Evolutionary conservation across 2,797 vertebrate genomes (phyloP).

Genomic region (Microctenopoma lineatum): DNA sequence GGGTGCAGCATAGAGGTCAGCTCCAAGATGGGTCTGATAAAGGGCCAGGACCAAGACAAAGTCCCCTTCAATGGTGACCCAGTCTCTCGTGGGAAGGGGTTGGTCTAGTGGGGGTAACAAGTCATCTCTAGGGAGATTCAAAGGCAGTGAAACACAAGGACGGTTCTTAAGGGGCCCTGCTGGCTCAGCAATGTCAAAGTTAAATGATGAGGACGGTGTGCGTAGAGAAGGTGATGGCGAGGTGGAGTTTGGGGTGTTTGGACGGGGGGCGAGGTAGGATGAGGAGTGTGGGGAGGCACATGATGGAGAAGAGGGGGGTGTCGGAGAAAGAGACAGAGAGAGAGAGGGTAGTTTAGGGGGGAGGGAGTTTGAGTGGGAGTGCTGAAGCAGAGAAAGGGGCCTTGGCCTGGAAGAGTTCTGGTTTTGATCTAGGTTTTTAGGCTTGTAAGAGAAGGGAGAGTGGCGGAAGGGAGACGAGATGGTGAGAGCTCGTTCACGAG

Average conservation of each 20-base stretch:
- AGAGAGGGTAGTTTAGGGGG: conserved; percentile 84
- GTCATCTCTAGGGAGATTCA: conserved; percentile 78
- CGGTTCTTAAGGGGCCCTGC: conserved; percentile 71
- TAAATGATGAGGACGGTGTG: conserved; percentile 81
- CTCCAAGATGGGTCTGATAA: conserved; percentile 89
- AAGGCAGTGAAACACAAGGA: conserved; percentile 62
- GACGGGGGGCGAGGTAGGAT: conserved; percentile 79
- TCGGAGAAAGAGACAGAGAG: conserved; percentile 83
- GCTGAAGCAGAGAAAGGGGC: conserved; percentile 84
- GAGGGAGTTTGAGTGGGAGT: conserved; percentile 84
- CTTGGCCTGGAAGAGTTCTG: conserved; percentile 81
- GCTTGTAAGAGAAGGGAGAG: conserved; percentile 81
- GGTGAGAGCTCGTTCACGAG: conserved; percentile 83
- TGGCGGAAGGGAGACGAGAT: conserved; percentile 86
- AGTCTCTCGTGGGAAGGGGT: conserved; percentile 88
- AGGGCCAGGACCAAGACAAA: conserved; percentile 92
- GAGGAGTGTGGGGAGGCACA: conserved; percentile 81
- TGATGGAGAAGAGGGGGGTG: conserved; percentile 83
- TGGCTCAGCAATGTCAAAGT: conserved; percentile 82
- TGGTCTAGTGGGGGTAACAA: conserved; percentile 88
- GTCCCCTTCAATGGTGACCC: conserved; percentile 91
- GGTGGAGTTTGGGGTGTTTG: conserved; percentile 80
- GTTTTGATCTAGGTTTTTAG: conserved; percentile 83
- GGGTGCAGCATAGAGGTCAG: conserved; percentile 89
- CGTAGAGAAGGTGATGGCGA: conserved; percentile 74